Percentiles rank a stretch among this genome's conserved stretches.
These are phyloP conservation scores for Drusus annulatus DNA, from an alignment of 1,140 invertebrate species.

Conservation along the genomic window DNA sequence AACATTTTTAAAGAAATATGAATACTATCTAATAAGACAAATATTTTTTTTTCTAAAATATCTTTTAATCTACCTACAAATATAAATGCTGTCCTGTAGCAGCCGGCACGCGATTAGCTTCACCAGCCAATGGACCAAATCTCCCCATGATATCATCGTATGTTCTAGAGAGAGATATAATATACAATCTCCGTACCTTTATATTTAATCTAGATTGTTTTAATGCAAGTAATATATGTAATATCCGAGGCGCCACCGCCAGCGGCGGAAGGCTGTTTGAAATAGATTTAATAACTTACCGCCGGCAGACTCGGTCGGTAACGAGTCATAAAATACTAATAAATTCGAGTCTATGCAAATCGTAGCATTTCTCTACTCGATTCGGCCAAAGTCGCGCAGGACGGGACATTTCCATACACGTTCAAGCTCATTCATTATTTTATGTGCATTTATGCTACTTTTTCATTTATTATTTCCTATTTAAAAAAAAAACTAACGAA, in stretches of 20 bases:
- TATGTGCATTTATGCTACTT: too few relatives aligned
- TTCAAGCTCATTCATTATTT: not conserved
- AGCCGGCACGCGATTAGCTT: too few relatives aligned
- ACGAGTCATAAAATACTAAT: not conserved
- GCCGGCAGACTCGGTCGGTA: slow-evolving; percentile 7
- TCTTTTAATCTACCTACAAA: too few relatives aligned
- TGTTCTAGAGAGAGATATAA: not conserved
- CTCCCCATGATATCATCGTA: not conserved
- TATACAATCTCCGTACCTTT: too few relatives aligned
- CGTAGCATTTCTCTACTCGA: not conserved
- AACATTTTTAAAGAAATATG: too few relatives aligned
- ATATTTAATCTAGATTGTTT: too few relatives aligned
- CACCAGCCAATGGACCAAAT: not conserved
- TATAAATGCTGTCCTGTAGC: too few relatives aligned
- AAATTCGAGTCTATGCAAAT: slow-evolving; percentile 17
- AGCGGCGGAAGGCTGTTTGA: not conserved
- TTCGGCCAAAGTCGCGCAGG: slow-evolving; percentile 2
- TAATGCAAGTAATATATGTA: not conserved
- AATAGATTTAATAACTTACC: slow-evolving; percentile 15
- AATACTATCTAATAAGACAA: too few relatives aligned
- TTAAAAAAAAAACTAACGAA: too few relatives aligned
- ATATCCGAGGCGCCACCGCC: slow-evolving; percentile 3
- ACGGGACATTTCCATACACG: not conserved
- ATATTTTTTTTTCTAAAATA: too few relatives aligned
- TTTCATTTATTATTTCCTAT: too few relatives aligned